Evolutionary conservation across 2,888 invertebrate genomes (phyloP), one percentile per base, ranked within the genome.

Genomic region (Nemotelus nigrinus): DNA sequence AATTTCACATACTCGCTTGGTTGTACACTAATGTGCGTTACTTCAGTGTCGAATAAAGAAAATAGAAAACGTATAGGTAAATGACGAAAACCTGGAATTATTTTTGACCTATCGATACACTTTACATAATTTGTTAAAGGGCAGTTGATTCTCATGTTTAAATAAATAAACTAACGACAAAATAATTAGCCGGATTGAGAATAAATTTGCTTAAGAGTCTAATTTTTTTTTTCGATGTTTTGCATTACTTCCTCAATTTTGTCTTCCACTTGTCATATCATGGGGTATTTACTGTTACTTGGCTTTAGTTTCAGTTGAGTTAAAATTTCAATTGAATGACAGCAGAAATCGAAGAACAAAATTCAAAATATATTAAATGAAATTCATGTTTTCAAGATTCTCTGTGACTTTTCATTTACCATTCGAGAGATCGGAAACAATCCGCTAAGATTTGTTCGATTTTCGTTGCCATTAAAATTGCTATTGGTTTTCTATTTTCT

Each of bases 391-490:
- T 43, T 48, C n/a, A 53, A 39, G 8, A 70, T 39, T 70, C 44
- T 58, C 2, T 57, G 1, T 58, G 10, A 55, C n/a, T 43, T 25
- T 44, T 10, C 45, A 58, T 7, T 44, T 10, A 3, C 44, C 58
- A 43, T 41, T 55, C 6, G 43, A 58, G 45, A 45, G n/a, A 58
- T 44, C 3, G 58, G 45, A 48, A 72, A 55, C 55, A 58, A 44
- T 72, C n/a, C 39, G 6, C 8, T 3, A 50, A 53, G 45, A 8
- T 55, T 48, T 48, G 7, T 76, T 76, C 58, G 47, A 65, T 76
- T 67, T 76, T 63, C 63, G 53, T 75, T 77, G 48, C 39, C 58
- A 68, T 77, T 48, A 57, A 39, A 58, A 67, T 67, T 68, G 57
- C 55, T 68, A 44, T 68, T 48, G 50, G 43, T 60, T 70, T 43